Evolutionary conservation across 1,140 invertebrate genomes (phyloP), one percentile per base, ranked within the genome.

Genomic region (Saccostrea cuccullata): DNA sequence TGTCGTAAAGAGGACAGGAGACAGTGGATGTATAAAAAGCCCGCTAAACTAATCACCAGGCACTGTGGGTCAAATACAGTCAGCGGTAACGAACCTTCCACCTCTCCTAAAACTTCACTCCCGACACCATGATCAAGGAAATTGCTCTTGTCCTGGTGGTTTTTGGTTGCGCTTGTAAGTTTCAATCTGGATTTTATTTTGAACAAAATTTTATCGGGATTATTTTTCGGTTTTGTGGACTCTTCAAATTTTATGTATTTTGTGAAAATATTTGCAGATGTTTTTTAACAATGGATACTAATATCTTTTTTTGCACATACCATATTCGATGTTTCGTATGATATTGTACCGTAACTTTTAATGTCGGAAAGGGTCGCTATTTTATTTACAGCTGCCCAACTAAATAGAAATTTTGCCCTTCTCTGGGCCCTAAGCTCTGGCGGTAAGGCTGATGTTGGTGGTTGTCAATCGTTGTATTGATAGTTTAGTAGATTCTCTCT

Each of bases 141-240:
- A 58, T 85, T 36, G n/a, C 64, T 17, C 55, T 85, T 17, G 47
- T 60, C 17, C 11, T 58, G 55, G 56, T 26, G 11, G 47, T 85
- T 85, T 64, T 85, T 20, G 56, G 84, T 56, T 85, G 56, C 47
- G 56, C 84, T 64, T 85, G 84, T 85, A 85, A 85, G 84, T 85
- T 60, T 56, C 26, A 36, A 17, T 84, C 23, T 26, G 40, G 40
- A 84, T n/a, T 55, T 55, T 4, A 23, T 20, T 30, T 58, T 58
- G 17, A 17, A 26, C 84, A 23, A 8, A 30, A 3, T 3, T 85
- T 15, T 64, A 6, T 23, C 23, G 82, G 47, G 40, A 84, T 84
- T 84, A 84, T 84, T 55, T 82, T 36, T 13, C 40, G 30, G 8
- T 82, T 82, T 84, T 55, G 20, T 84, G 17, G 17, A 84, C 40